Base-by-base conservation (phyloP, 1,140 invertebrate genomes). In the Macrobrachium nipponense region DNA sequence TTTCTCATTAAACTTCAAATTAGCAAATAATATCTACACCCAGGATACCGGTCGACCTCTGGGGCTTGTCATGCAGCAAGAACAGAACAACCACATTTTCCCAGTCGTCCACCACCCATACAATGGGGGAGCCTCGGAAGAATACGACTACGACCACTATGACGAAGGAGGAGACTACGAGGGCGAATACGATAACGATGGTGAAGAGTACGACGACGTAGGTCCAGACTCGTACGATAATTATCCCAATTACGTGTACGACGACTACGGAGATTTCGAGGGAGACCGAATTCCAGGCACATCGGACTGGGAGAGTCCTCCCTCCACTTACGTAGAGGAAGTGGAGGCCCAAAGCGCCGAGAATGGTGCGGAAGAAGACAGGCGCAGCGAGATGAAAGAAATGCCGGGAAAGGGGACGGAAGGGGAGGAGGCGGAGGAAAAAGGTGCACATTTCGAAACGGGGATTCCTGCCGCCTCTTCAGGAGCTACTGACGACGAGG, bases 161-260 rank as follows among this genome's bases (percentile, higher is more conserved):
- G 60, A 86, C 23, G 20, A 43, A 5, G 76, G 79, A 23, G 70
- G 73, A 11, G 20, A 59, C 44, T 73, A 82, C 80, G 27, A 72
- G 0, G 81, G 36, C 20, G 44, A 23, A 2, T 62, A 82, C 59
- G 36, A 82, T 62, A 64, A 80, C 36, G 79, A 44, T 15, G 20
- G 73, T 59, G 75, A 58, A 23, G 73, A 73, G 59, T 70, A 86
- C 2, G 27, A 51, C 23, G 78, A 86, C 68, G 61, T 75, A 23
- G 58, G 44, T 70, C 10, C 18, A 15, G 60, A 43, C 6, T 44
- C 23, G 17, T 86, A 80, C 84, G 61, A 62, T 36, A 20, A 61
- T 18, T 80, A 73, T 59, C 84, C 78, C 2, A 60, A 80, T 60
- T 80, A 86, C 58, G 84, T 86, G 20, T 86, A 86, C 60, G 84